phyloP scores from a whole-genome alignment of 2,113 vertebrate species.

The Scopus umbretta region DNA sequence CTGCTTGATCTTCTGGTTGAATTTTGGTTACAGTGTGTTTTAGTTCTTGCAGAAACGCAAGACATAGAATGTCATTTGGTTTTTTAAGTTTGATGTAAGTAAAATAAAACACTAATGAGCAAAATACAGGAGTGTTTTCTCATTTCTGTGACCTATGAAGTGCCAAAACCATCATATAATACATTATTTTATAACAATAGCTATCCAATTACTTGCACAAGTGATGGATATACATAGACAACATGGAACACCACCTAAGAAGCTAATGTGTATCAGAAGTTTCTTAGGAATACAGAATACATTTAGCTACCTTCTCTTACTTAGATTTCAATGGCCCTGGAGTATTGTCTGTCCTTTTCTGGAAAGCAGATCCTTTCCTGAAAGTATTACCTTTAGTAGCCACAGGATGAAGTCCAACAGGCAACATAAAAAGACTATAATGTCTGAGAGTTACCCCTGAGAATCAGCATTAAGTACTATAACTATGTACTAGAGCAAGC shows the following conservation, averaged over 20 bases:
- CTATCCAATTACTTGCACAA: background rate
- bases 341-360: background rate
- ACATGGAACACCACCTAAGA: background rate
- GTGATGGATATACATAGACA: background rate
- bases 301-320: background rate
- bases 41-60: background rate
- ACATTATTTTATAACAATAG: background rate
- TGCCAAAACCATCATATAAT: background rate
- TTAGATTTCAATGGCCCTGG: background rate
- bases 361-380: background rate
- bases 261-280: background rate
- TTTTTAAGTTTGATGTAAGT: background rate
- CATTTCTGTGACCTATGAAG: background rate
- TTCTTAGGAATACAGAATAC: background rate
- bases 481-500: background rate
- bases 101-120: background rate
- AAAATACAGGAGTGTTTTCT: background rate
- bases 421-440: fast-evolving
- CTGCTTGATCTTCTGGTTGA: background rate
- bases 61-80: background rate
- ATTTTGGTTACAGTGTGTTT: background rate
- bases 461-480: background rate
- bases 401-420: background rate
- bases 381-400: background rate
- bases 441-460: background rate